Evolutionary conservation across 2,797 vertebrate species (phyloP).

Genomic region (Poliocrania exsul): DNA sequence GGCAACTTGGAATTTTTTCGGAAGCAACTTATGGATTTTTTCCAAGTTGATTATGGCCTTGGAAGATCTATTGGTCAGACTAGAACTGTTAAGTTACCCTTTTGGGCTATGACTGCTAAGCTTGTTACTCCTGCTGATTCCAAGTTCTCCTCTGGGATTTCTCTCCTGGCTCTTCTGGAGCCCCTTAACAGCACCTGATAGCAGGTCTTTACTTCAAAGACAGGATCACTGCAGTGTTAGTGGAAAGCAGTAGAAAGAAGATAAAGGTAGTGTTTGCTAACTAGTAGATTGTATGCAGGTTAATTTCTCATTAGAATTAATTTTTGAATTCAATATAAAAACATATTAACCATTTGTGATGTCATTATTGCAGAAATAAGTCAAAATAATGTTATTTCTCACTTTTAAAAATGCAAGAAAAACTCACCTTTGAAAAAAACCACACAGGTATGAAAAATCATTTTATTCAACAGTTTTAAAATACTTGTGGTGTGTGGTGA

Average conservation of each 20-base stretch:
- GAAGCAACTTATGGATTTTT: background rate
- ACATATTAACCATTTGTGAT: fast-evolving
- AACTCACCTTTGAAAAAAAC: background rate
- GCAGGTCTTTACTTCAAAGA: background rate
- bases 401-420: background rate
- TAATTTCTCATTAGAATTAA: background rate
- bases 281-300: background rate
- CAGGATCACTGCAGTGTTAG: background rate
- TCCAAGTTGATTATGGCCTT: background rate
- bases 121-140: background rate
- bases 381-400: background rate
- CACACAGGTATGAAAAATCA: background rate
- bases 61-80: background rate
- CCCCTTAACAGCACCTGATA: background rate
- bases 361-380: background rate
- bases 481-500: background rate
- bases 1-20: background rate
- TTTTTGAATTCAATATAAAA: background rate
- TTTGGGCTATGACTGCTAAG: background rate
- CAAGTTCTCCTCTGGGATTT: background rate
- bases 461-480: background rate
- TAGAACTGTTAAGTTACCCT: background rate
- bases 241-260: background rate
- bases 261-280: background rate
- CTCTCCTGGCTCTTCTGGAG: background rate